Evolutionary conservation across 2,797 vertebrate species (phyloP).

Genomic region (Tamandua tetradactyla): DNA sequence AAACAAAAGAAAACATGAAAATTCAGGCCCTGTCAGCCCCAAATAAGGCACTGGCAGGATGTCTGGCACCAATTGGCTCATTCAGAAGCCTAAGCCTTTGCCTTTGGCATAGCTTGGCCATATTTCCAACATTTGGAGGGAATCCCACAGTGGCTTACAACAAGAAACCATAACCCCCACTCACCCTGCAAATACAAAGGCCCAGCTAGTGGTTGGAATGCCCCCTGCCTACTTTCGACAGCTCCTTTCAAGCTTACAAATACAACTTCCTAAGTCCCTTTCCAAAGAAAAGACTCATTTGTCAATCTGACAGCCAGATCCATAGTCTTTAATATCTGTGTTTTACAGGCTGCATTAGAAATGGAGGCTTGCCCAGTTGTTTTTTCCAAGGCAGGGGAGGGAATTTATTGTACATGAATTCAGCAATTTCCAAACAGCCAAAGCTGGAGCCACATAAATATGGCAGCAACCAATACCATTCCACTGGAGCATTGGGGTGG

Average conservation of each 20-base stretch:
- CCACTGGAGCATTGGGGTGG: background rate
- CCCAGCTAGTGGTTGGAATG: background rate
- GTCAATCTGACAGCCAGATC: conserved; percentile 61
- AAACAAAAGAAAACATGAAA: background rate
- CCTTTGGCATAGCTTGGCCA: background rate
- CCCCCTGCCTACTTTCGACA: background rate
- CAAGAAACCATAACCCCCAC: background rate
- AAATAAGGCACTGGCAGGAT: background rate
- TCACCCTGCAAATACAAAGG: background rate
- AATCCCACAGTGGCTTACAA: background rate
- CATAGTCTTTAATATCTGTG: background rate
- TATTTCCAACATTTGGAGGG: background rate
- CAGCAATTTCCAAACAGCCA: conserved; percentile 28
- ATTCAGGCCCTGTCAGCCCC: background rate
- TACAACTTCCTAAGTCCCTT: conserved; percentile 45
- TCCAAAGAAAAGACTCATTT: conserved; percentile 45
- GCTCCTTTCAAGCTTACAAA: conserved; percentile 39
- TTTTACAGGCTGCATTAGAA: conserved; percentile 15
- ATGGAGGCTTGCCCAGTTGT: conserved; percentile 43
- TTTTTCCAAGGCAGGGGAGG: background rate
- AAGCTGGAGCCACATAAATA: background rate
- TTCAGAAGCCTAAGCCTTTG: background rate
- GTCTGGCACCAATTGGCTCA: background rate
- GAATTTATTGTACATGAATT: background rate
- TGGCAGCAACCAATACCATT: background rate